phyloP scores from a whole-genome alignment of 2,888 invertebrate genomes.

The Rhingia rostrata region DNA sequence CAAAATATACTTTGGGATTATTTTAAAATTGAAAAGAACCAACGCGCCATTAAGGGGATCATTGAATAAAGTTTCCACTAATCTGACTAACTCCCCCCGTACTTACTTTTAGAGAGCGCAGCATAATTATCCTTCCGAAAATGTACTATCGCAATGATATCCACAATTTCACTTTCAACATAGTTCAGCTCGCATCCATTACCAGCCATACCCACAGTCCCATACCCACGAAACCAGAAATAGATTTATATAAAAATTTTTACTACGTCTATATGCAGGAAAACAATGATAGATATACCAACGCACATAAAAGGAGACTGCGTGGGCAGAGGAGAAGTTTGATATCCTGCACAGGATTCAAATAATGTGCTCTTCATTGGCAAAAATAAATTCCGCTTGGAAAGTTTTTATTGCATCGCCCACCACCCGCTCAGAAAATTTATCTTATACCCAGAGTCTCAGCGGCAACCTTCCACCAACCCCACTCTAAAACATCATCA shows the following conservation, averaged over 20 bases:
- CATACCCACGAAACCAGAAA: slow-evolving; percentile 45
- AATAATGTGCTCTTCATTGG: slow-evolving; percentile 74
- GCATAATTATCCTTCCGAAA: slow-evolving; percentile 61
- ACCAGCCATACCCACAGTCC: neutral
- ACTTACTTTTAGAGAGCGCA: slow-evolving; percentile 3
- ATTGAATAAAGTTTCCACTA: slow-evolving; percentile 71
- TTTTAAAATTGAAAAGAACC: slow-evolving; percentile 70
- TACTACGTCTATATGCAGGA: slow-evolving; percentile 50
- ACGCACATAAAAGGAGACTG: slow-evolving; percentile 4
- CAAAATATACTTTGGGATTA: slow-evolving; percentile 37
- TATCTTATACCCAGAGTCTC: slow-evolving; percentile 46
- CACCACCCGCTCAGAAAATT: slow-evolving; percentile 57
- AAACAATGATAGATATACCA: slow-evolving; percentile 57
- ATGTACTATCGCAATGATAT: slow-evolving; percentile 66
- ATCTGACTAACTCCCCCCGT: slow-evolving; percentile 37
- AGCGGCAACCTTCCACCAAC: neutral
- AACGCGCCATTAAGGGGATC: slow-evolving; percentile 65
- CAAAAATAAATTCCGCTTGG: slow-evolving; percentile 73
- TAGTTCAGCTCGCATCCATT: slow-evolving; percentile 30
- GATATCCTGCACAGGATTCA: slow-evolving; percentile 69
- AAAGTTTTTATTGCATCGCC: slow-evolving; percentile 71
- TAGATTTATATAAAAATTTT: slow-evolving; percentile 51
- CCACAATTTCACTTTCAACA: slow-evolving; percentile 55
- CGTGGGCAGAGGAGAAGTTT: neutral
- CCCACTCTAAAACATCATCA: slow-evolving; percentile 48